These are phyloP conservation scores for Catamblyrhynchus diadema DNA, from an alignment of 2,797 vertebrate species.

Conservation along the genomic window DNA sequence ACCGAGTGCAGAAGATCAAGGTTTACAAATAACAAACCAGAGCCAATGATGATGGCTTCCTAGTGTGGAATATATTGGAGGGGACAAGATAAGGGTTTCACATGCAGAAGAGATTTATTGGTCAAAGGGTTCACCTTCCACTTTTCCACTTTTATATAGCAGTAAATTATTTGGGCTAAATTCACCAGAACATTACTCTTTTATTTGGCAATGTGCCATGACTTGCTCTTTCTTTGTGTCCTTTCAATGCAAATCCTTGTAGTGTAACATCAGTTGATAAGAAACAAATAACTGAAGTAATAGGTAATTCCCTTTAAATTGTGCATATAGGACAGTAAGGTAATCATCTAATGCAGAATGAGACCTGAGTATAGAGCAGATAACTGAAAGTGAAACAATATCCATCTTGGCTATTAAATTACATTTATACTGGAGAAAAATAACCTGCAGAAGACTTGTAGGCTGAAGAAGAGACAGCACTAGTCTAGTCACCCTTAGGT, in stretches of 20 bases:
- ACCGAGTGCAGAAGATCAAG: slow-evolving; percentile 96
- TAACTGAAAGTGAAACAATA: slow-evolving; percentile 36
- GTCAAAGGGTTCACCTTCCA: slow-evolving; percentile 88
- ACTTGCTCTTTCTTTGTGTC: slow-evolving; percentile 88
- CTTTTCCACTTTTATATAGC: slow-evolving; percentile 81
- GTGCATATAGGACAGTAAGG: slow-evolving; percentile 61
- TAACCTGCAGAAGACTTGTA: background rate
- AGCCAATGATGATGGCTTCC: slow-evolving; percentile 88
- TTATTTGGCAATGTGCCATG: slow-evolving; percentile 87
- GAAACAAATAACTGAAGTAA: slow-evolving; percentile 85
- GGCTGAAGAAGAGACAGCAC: background rate
- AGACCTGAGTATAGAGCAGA: slow-evolving; percentile 34
- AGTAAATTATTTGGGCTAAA: slow-evolving; percentile 90
- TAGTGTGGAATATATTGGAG: slow-evolving; percentile 87
- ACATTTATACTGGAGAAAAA: background rate
- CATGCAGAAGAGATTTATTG: slow-evolving; percentile 90
- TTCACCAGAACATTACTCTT: slow-evolving; percentile 91
- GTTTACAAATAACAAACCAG: slow-evolving; percentile 91
- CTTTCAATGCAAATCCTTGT: slow-evolving; percentile 89
- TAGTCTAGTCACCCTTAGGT: background rate
- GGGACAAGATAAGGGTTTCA: slow-evolving; percentile 91
- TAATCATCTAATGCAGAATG: slow-evolving; percentile 59
- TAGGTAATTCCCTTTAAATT: slow-evolving; percentile 79
- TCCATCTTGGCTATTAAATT: background rate
- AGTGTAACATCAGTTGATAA: slow-evolving; percentile 90